phyloP scores from a whole-genome alignment of 2,113 vertebrate genomes.

The Psilopsiagon aymara region DNA sequence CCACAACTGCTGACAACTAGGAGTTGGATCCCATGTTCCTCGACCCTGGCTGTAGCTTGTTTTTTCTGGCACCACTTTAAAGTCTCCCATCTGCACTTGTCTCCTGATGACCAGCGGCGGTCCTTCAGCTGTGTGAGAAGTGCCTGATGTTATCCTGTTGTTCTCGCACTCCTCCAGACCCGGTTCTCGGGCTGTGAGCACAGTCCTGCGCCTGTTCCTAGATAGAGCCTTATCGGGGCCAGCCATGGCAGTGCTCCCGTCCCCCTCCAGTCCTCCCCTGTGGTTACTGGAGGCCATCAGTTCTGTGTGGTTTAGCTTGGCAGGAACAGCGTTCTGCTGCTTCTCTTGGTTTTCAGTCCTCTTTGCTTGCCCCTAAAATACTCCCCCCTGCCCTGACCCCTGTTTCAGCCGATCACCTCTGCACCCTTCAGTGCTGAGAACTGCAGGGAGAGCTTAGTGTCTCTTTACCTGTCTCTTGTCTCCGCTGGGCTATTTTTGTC shows the following conservation, averaged over 20 bases:
- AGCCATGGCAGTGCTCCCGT: background rate
- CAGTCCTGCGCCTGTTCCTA: background rate
- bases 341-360: background rate
- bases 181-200: accelerated
- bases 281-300: background rate
- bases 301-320: background rate
- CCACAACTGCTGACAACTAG: slow-evolving; percentile 61
- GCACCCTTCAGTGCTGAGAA: background rate
- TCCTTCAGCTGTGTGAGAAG: slow-evolving; percentile 25
- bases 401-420: background rate
- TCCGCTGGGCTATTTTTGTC: background rate
- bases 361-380: background rate
- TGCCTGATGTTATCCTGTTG: slow-evolving; percentile 29
- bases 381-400: background rate
- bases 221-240: slow-evolving; percentile 15
- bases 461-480: background rate
- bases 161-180: slow-evolving; percentile 17
- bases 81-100: slow-evolving; percentile 26
- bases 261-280: background rate
- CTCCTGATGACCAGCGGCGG: background rate
- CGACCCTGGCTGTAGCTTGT: slow-evolving; percentile 47
- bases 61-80: slow-evolving; percentile 58
- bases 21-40: slow-evolving; percentile 58
- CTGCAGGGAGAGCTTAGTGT: background rate
- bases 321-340: background rate